phyloP scores from a whole-genome alignment of 1,140 invertebrate species.

The Drosophila murphyi region DNA sequence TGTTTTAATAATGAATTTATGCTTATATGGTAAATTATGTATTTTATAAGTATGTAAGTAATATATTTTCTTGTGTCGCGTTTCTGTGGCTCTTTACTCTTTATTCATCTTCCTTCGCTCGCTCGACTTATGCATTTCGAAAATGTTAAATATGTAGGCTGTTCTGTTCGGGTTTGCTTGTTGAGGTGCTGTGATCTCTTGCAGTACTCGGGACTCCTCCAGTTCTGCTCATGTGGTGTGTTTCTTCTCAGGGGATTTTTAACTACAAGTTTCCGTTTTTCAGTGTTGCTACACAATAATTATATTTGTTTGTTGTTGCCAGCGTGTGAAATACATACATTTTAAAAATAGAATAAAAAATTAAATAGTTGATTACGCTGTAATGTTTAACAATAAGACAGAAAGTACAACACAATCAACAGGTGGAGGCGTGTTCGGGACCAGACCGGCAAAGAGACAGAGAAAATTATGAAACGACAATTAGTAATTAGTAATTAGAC shows the following conservation, averaged over 20 bases:
- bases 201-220: slow-evolving; percentile 14
- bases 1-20: slow-evolving; percentile 69
- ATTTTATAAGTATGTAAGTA: slow-evolving; percentile 77
- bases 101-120: slow-evolving; percentile 1
- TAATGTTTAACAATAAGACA: slow-evolving; percentile 20
- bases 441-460: slow-evolving; percentile 64
- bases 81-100: slow-evolving; percentile 51
- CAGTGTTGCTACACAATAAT: slow-evolving; percentile 77
- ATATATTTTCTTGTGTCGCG: slow-evolving; percentile 67
- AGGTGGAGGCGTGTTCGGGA: slow-evolving; percentile 20
- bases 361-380: slow-evolving; percentile 82
- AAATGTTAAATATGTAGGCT: slow-evolving; percentile 45
- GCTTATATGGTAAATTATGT: slow-evolving; percentile 71
- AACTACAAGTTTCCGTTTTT: slow-evolving; percentile 81
- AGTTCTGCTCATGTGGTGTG: slow-evolving; percentile 2
- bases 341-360: slow-evolving; percentile 83
- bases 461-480: slow-evolving; percentile 38
- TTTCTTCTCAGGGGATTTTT: neutral
- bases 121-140: slow-evolving; percentile 42
- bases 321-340: slow-evolving; percentile 78
- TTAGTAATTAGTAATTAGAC: slow-evolving; percentile 47
- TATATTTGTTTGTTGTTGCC: slow-evolving; percentile 58
- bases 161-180: neutral
- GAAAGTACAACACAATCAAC: slow-evolving; percentile 38
- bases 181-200: neutral